These are phyloP conservation scores for Myotis daubentonii DNA, from an alignment of 2,797 vertebrate genomes.

Conservation along the genomic window DNA sequence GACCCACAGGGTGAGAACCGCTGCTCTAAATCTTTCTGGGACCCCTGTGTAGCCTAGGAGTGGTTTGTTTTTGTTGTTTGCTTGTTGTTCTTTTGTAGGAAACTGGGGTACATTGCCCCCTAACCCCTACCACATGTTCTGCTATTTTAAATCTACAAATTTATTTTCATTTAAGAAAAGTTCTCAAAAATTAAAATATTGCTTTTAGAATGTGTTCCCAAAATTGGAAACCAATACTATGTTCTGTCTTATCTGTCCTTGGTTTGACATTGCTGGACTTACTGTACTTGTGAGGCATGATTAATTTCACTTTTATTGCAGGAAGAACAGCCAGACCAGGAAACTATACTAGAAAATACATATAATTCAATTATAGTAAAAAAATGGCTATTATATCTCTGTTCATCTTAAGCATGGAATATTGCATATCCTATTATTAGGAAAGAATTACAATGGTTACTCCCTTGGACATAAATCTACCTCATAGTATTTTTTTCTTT, in stretches of 20 bases:
- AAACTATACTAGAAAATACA: not conserved
- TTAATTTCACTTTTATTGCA: not conserved
- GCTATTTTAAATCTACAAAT: not conserved
- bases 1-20: no score
- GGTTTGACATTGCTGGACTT: not conserved
- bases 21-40: not conserved
- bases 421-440: slow-evolving; percentile 68
- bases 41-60: not conserved
- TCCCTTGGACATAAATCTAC: slow-evolving; percentile 34
- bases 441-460: slow-evolving; percentile 68
- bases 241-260: not conserved
- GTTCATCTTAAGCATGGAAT: slow-evolving; percentile 73
- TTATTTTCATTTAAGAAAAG: not conserved
- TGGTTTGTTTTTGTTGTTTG: not conserved
- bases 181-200: not conserved
- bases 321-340: not conserved
- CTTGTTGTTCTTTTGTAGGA: not conserved
- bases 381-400: slow-evolving; percentile 47
- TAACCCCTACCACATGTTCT: not conserved
- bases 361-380: not conserved
- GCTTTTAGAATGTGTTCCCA: not conserved
- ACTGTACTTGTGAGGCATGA: not conserved
- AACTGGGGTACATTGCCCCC: not conserved
- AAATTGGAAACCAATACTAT: not conserved
- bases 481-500: slow-evolving; percentile 34